phyloP scores from a whole-genome alignment of 2,797 vertebrate genomes.

The Darevskia mixta region DNA sequence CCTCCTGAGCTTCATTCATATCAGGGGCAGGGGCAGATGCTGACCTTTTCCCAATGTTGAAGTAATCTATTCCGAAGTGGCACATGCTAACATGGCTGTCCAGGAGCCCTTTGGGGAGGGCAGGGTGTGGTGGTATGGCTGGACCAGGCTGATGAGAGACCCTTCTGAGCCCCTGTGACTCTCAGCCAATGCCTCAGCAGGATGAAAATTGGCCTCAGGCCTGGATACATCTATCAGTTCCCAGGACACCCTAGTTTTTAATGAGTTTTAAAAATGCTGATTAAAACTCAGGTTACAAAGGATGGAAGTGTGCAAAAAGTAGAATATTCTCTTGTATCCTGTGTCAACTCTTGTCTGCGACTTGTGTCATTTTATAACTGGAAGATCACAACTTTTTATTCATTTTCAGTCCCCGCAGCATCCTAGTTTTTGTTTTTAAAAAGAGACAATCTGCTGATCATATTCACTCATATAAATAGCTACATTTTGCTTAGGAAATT shows the following conservation, averaged over 20 bases:
- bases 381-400: background rate
- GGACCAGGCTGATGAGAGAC: too few relatives aligned
- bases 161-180: too few relatives aligned
- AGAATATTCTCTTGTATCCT: background rate
- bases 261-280: background rate
- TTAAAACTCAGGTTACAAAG: background rate
- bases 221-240: background rate
- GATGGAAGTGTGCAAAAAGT: background rate
- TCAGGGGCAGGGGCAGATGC: too few relatives aligned
- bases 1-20: too few relatives aligned
- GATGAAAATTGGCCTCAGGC: too few relatives aligned
- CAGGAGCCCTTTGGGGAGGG: too few relatives aligned
- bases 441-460: conserved; percentile 54
- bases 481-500: conserved; percentile 52
- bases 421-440: background rate
- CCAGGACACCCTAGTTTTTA: background rate
- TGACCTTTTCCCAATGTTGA: too few relatives aligned
- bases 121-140: too few relatives aligned
- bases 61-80: too few relatives aligned
- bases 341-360: background rate
- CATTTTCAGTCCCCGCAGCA: background rate
- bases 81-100: too few relatives aligned
- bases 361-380: background rate
- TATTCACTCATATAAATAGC: conserved; percentile 27
- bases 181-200: too few relatives aligned